Evolutionary conservation across 2,888 invertebrate species (phyloP), one percentile per base, ranked within the genome.

Genomic region (Heliconius erato): DNA sequence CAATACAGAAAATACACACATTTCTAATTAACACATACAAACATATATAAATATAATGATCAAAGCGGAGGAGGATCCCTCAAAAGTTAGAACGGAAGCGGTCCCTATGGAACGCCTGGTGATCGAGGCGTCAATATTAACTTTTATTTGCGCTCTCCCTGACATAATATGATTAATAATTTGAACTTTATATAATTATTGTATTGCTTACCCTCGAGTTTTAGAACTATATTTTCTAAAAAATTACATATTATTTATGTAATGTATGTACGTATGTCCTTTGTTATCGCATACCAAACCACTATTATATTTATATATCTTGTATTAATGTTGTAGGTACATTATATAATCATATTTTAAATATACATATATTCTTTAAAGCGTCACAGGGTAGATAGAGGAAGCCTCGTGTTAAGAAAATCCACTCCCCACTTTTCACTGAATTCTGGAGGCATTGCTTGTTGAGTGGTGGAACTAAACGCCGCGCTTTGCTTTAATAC

Each of bases 41-140:
- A 28, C 14, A 54, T 71, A 63, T 65, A 81, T 54, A 6, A 7
- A 54, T n/a, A 77, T 72, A 59, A 65, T 49, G 63, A 78, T 81
- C 71, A 81, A 81, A 78, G 35, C 40, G 77, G 54, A 68, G 54
- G 59, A 68, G 71, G 69, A 59, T 72, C 65, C 67, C 77, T 65
- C 77, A 78, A 78, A 81, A 78, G 81, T 81, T 77, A 71, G 77
- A 78, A 69, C 69, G 81, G 77, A 44, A 71, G 71, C 81, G 63
- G 63, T 81, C 81, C 77, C 78, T 32, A 26, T 35, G 81, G 81
- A 32, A 65, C 32, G 44, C 63, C 69, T 65, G 65, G 65, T 49
- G 68, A 14, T 49, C 40, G 76, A 65, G 49, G 71, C 81, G 63
- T 78, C 65, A 63, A 81, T 81, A 81, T 69, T 72, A 81, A 78